Base-by-base conservation (phyloP, 2,113 vertebrate genomes). In the Thamnaconus septentrionalis region DNA sequence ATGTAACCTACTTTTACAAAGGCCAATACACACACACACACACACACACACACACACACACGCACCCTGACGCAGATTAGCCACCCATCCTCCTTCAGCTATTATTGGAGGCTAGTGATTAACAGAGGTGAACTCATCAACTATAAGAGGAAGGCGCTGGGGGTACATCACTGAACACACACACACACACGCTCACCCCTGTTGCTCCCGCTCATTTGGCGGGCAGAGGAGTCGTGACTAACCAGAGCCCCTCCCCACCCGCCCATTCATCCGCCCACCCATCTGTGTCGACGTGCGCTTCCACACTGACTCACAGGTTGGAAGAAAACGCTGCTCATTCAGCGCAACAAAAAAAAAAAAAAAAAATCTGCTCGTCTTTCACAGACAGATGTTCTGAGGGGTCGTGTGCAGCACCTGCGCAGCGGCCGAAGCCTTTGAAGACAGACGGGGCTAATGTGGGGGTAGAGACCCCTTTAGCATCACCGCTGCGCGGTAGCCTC, bases 71-170 rank as follows among this genome's bases (percentile, higher is more conserved):
- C 18, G 18, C 18, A 31, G 18, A 31, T 31, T 31, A 31, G 39
- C 51, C 56, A 39, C 41, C 43, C 8, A 5, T 6, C 48, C 52
- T 53, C 40, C 47, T 68, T 60, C 40, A 10, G 55, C 57, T 57
- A 61, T 82, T 81, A 82, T 71, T 74, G 73, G 66, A 43, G 51
- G 70, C 73, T 45, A 69, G 81, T 76, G 75, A 92, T 89, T 89
- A 88, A 72, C 88, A 78, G 81, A 91, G 80, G 76, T 90, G 80
- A 89, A 85, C 63, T 74, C 60, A 80, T 89, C 88, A 91, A 88
- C 88, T 62, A 52, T 66, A 69, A 57, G 61, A 64, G 78, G 58
- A 66, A 58, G 12, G 62, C 59, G 57, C 12, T 47, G 4, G 52
- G 8, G 48, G 9, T 60, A 44, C 12, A 40, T 54, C 61, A 49